Evolutionary conservation across 1,140 invertebrate genomes (phyloP).

Genomic region (Neodiprion lecontei): DNA sequence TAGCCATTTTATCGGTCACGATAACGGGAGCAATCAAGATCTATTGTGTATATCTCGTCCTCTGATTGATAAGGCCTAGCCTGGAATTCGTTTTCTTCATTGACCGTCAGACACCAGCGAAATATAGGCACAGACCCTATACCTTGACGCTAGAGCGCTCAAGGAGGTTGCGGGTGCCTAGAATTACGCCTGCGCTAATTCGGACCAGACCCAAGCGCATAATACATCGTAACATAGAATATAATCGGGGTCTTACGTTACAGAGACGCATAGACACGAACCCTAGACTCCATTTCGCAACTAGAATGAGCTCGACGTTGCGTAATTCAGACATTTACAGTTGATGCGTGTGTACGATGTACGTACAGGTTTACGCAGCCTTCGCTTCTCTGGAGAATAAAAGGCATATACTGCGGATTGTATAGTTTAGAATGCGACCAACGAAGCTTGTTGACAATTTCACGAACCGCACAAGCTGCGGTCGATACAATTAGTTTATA

Average conservation of each 20-base stretch:
- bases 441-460: neutral
- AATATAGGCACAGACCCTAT: neutral
- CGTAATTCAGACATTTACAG: neutral
- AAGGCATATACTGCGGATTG: neutral
- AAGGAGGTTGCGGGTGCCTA: neutral
- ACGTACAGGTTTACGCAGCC: neutral
- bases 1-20: neutral
- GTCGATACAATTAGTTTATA: too few relatives aligned
- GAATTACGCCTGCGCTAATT: neutral
- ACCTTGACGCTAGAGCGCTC: neutral
- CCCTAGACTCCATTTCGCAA: neutral
- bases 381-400: neutral
- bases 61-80: neutral
- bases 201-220: neutral
- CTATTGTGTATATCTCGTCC: neutral
- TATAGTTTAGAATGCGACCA: neutral
- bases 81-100: neutral
- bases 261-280: neutral
- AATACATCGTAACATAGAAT: neutral
- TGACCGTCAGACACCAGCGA: neutral
- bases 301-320: neutral
- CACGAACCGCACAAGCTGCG: neutral
- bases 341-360: neutral
- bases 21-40: neutral
- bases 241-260: neutral